Evolutionary conservation across 2,888 invertebrate genomes (phyloP), one percentile per base, ranked within the genome.

Genomic region (Erynnis tages): DNA sequence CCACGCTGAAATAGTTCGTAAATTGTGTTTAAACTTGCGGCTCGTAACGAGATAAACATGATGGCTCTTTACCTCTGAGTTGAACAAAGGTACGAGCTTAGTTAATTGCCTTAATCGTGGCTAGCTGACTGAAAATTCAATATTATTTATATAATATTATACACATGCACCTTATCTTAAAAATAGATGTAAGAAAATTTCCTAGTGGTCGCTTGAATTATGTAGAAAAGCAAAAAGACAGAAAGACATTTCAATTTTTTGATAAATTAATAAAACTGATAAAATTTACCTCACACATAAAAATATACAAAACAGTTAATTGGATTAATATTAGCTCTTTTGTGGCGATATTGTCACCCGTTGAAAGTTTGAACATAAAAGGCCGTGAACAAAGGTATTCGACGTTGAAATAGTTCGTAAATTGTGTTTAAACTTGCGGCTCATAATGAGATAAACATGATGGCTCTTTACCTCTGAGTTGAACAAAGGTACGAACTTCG

Each of bases 361-460:
- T 40, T n/a, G 19, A 5, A 27, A 6, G 23, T 23, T 35, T 34
- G 21, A 34, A 47, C 37, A 25, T 19, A 16, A 19, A 32, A 32
- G 19, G 34, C n/a, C 11, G 11, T n/a, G 14, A 48, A 48, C 40
- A 48, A 48, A 48, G 40, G 10, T 32, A 16, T 5, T 40, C 48
- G 7, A 10, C 16, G 49, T 25, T 32, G n/a, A 29, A 47, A 47
- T 37, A 32, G 40, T 43, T 50, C 38, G 27, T 43, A 27, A 50
- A 43, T 43, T 50, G 29, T 43, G 19, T 43, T 50, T 19, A 50
- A 43, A 35, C 35, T 37, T 37, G 50, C 14, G 43, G 44, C 35
- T 4, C 34, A 1, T 44, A 52, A 44, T 52, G 50, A 52, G 35
- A 52, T 37, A 37, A 52, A 52, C 50, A 43, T 29, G 34, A 43